Evolutionary conservation across 2,113 vertebrate species (phyloP).

Genomic region (Lontra canadensis): DNA sequence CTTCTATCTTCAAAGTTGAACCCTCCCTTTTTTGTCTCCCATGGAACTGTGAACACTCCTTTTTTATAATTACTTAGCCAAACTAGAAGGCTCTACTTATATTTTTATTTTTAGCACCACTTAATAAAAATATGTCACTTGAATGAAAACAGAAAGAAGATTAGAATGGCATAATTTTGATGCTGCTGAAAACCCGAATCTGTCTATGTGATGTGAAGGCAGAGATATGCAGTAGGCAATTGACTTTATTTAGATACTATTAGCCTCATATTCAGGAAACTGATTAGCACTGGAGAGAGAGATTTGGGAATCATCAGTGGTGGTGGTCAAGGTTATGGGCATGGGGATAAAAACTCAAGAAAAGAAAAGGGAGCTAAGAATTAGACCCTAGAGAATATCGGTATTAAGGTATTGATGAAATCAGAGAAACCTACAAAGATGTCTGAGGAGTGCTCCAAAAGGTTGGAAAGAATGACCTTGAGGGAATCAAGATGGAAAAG

Average conservation of each 20-base stretch:
- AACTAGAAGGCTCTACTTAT: background rate
- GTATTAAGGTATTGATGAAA: background rate
- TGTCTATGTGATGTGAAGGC: background rate
- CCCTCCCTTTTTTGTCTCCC: background rate
- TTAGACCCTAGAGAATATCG: background rate
- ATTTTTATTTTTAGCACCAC: background rate
- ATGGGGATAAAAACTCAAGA: background rate
- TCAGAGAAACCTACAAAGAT: background rate
- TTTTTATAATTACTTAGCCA: background rate
- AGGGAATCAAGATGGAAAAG: background rate
- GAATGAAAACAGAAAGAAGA: background rate
- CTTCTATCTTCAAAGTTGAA: background rate
- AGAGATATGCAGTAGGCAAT: background rate
- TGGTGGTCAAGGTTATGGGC: background rate
- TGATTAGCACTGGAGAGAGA: background rate
- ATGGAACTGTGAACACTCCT: background rate
- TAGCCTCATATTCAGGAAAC: background rate
- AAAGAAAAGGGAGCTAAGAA: background rate
- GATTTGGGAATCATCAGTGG: background rate
- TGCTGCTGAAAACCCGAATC: background rate
- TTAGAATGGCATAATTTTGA: background rate
- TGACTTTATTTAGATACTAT: background rate
- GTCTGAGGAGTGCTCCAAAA: background rate
- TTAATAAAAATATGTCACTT: background rate
- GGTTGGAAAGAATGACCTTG: background rate